Evolutionary conservation across 2,797 vertebrate species (phyloP).

Genomic region (Spondyliosoma cantharus): DNA sequence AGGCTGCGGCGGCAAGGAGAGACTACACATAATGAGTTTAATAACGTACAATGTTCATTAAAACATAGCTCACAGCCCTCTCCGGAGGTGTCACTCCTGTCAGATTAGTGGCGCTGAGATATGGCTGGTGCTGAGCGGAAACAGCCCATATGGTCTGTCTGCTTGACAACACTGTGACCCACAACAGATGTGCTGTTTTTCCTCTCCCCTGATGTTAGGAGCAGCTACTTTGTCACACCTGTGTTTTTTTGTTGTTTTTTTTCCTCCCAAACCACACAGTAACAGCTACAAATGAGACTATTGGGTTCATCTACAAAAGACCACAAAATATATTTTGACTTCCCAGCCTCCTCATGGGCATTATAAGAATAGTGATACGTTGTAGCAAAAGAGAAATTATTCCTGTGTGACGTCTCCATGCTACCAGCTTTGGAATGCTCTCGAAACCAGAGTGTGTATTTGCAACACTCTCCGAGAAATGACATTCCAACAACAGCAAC

Average conservation of each 20-base stretch:
- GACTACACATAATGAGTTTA: constrained; percentile 76
- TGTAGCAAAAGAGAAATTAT: constrained; percentile 14
- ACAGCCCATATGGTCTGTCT: constrained; percentile 77
- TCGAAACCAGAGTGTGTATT: neutral
- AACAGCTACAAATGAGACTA: constrained; percentile 63
- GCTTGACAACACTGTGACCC: constrained; percentile 78
- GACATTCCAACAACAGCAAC: neutral
- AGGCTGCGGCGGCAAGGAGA: constrained; percentile 66
- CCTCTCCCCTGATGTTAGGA: constrained; percentile 59
- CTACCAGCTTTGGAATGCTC: constrained; percentile 7
- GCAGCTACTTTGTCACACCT: constrained; percentile 73
- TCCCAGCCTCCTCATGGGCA: constrained; percentile 24
- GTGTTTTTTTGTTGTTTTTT: constrained; percentile 49
- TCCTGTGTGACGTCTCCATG: constrained; percentile 22
- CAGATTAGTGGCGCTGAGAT: constrained; percentile 80
- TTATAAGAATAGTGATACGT: constrained; percentile 20
- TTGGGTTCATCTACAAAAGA: constrained; percentile 44
- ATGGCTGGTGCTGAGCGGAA: constrained; percentile 66
- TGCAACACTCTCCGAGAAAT: neutral
- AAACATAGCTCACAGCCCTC: constrained; percentile 78
- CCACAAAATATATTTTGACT: constrained; percentile 46
- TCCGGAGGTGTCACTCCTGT: constrained; percentile 77
- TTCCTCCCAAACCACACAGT: constrained; percentile 48
- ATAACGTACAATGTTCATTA: constrained; percentile 81
- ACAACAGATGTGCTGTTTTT: constrained; percentile 79